Percentiles rank a stretch among this genome's conserved stretches.
Conservation (phyloP, 2,888 invertebrate genomes). For the Hedya salicella region DNA sequence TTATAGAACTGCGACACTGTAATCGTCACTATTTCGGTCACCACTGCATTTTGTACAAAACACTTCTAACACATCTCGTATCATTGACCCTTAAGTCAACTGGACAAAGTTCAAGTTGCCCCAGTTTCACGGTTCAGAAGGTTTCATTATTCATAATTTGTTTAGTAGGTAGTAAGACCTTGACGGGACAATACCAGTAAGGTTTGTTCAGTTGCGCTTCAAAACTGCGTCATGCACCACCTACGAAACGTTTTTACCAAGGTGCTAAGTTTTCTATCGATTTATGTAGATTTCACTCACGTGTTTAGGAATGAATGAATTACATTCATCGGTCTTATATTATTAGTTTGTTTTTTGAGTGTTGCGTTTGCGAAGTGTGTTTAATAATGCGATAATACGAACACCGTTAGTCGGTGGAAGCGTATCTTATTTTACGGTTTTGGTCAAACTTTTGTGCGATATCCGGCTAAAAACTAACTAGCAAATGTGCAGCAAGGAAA, state of each 20-base stretch:
- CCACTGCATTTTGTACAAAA: constrained; percentile 6
- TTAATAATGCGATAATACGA: background rate
- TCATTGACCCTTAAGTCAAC: background rate
- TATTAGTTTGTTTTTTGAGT: background rate
- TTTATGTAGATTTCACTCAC: background rate
- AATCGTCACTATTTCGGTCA: constrained; percentile 14
- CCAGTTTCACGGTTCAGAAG: constrained; percentile 33
- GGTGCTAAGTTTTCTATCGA: constrained; percentile 52
- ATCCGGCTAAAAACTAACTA: no score
- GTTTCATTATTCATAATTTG: constrained; percentile 46
- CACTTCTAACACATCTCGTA: background rate
- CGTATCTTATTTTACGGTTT: no score
- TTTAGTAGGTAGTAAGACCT: constrained; percentile 56
- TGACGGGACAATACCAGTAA: constrained; percentile 51
- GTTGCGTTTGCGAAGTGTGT: background rate
- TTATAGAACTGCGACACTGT: constrained; percentile 5
- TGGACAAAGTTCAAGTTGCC: constrained; percentile 10
- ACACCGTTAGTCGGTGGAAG: no score
- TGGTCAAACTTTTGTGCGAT: background rate
- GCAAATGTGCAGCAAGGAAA: no score
- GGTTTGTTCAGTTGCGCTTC: constrained; percentile 68
- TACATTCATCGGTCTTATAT: no score
- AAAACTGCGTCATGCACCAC: constrained; percentile 76
- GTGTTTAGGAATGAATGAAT: no score
- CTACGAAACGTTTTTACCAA: constrained; percentile 77